Evolutionary conservation across 2,797 vertebrate genomes (phyloP), one percentile per base, ranked within the genome.

Genomic region (Gastrophryne carolinensis): DNA sequence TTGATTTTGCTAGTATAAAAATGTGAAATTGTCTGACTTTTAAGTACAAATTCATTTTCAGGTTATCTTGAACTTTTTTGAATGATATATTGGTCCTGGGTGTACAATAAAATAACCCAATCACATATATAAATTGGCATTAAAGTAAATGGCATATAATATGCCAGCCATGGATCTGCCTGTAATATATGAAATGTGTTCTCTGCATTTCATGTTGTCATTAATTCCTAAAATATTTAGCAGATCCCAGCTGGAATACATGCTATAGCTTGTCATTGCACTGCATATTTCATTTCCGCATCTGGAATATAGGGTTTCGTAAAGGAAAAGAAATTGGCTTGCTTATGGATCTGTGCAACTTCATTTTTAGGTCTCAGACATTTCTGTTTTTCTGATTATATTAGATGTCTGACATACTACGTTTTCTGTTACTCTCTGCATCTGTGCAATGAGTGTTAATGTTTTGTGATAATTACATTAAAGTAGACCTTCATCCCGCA

Each of bases 251-350:
- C 30, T 57, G 52, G 52, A 23, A 35, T 23, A 11, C 17, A 41
- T 69, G 21, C 39, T 34, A 9, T 30, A 29, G n/a, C 3, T 15
- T 57, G 21, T 32, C 15, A 53, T 37, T 52, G 17, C 35, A 32
- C 47, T 58, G 53, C 54, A 44, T 17, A 54, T 53, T 67, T 67
- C 49, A 44, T 69, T 35, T 69, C 26, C 15, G 37, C 53, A 13
- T 56, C 52, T 41, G 66, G 24, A 41, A 56, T 67, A 67, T 67
- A 67, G 23, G 53, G 17, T 60, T 58, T 58, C 67, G 57, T n/a
- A 23, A 11, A n/a, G 60, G 32, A 52, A 23, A 11, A n/a, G 60
- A 41, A 52, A 29, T 12, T 27, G 15, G 29, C 72, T 58, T n/a
- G 1, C 39, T 17, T 34, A 52, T 44, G 0, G 60, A 32, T 23